Evolutionary conservation across 2,113 vertebrate genomes (phyloP).

Genomic region (Sula dactylatra): DNA sequence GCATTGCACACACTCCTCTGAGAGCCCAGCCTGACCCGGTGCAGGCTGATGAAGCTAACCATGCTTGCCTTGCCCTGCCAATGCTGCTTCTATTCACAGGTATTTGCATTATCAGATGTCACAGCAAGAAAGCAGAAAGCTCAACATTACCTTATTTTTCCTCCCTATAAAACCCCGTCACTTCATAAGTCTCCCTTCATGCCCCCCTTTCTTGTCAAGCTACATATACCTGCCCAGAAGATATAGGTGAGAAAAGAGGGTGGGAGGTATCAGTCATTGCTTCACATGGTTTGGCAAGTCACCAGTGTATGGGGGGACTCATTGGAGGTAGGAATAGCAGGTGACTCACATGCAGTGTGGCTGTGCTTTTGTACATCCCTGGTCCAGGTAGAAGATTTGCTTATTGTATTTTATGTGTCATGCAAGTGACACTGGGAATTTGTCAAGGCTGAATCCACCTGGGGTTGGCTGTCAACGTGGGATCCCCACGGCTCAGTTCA

Average conservation of each 20-base stretch:
- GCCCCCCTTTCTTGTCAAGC: not conserved
- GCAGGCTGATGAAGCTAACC: accelerated
- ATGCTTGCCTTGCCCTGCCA: not conserved
- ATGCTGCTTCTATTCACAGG: not conserved
- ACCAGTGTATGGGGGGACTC: not conserved
- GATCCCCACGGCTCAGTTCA: accelerated
- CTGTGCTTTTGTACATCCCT: not conserved
- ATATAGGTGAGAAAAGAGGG: not conserved
- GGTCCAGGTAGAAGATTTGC: accelerated
- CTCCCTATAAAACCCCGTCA: not conserved
- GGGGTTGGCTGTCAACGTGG: not conserved
- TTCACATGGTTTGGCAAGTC: not conserved
- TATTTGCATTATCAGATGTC: not conserved
- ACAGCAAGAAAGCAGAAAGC: not conserved
- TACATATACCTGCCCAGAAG: not conserved
- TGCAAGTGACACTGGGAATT: not conserved
- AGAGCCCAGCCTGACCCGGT: not conserved
- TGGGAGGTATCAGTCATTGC: not conserved
- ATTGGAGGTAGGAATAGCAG: not conserved
- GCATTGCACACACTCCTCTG: not conserved
- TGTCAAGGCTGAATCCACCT: not conserved
- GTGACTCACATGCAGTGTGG: not conserved
- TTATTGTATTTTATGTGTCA: not conserved
- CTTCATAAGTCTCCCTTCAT: not conserved
- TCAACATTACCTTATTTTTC: not conserved